Base-by-base conservation (phyloP, 2,888 invertebrate species). In the Erebia aethiops region DNA sequence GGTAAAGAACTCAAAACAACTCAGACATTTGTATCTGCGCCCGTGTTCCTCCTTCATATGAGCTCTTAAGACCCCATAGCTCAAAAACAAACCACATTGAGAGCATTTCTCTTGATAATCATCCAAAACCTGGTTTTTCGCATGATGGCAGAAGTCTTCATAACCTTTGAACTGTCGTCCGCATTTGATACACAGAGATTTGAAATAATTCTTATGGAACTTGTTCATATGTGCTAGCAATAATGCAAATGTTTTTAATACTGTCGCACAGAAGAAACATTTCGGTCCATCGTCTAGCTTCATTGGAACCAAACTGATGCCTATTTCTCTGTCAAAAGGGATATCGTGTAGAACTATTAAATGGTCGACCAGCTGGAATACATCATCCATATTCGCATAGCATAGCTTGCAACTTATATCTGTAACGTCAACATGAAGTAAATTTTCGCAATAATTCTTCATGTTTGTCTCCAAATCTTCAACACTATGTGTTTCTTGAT, bases 81-180 rank as follows among this genome's bases (percentile, higher is more conserved):
- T 72, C 1, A 80, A 49, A 8, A 46, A n/a, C 14, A 75, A 13
- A 41, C 67, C 66, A 43, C 80, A 80, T 41, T 75, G 69, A 1
- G 64, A 56, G 66, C 79, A 80, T 56, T 77, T 75, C 9, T 67
- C 67, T 18, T 77, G 46, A 51, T 72, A 56, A 14, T 73, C 70
- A 9, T 74, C 69, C 10, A 71, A n/a, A 10, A 68, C 43, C 18
- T 73, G 71, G 21, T 82, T 80, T 21, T 77, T 89, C 0, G 87
- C 81, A 67, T 91, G 90, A 0, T 84, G 67, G 0, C 86, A 79
- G 4, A 90, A 76, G 9, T 89, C 76, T 8, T 80, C 83, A 0
- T 80, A 78, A 46, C 87, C 84, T 78, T 86, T 88, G 64, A 88
- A 90, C 73, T 89, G 82, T 54, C 87, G 87, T 0, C 89, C 87